Evolutionary conservation across 2,113 vertebrate species (phyloP).

Genomic region (Lethenteron reissneri): DNA sequence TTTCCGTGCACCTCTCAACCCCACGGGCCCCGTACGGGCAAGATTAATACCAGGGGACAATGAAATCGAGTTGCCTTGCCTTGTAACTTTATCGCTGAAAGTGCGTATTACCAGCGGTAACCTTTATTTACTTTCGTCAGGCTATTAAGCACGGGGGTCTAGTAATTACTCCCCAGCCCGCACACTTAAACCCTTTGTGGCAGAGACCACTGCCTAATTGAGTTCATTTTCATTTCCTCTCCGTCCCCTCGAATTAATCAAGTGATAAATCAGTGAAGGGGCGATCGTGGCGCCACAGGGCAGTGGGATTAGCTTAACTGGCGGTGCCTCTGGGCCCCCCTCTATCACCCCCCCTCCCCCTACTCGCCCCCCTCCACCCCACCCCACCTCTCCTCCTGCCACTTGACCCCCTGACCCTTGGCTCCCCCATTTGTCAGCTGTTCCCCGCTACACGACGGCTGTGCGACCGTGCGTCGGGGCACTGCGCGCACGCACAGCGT

Average conservation of each 20-base stretch:
- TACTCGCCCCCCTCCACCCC: not conserved
- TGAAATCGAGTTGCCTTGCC: slow-evolving; percentile 5
- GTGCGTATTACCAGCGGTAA: not conserved
- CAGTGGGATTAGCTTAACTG: not conserved
- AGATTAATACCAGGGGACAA: not conserved
- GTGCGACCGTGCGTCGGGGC: no score
- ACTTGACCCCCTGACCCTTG: no score
- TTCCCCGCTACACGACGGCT: no score
- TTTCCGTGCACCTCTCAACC: no score
- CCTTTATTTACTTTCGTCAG: slow-evolving; percentile 6
- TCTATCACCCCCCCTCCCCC: not conserved
- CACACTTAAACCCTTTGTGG: not conserved
- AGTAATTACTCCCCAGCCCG: slow-evolving; percentile 3
- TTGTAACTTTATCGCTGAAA: slow-evolving; percentile 6
- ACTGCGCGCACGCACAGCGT: no score
- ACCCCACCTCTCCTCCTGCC: no score
- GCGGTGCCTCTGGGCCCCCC: not conserved
- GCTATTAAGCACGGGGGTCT: slow-evolving; percentile 6
- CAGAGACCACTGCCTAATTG: not conserved
- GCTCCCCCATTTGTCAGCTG: no score
- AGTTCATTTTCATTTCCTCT: slow-evolving; percentile 6
- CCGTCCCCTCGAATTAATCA: not conserved
- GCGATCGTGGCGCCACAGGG: not conserved
- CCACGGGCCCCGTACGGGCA: not conserved
- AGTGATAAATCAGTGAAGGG: not conserved